These are phyloP conservation scores for Medauroidea extradentata DNA, from an alignment of 1,140 invertebrate species.

Conservation along the genomic window DNA sequence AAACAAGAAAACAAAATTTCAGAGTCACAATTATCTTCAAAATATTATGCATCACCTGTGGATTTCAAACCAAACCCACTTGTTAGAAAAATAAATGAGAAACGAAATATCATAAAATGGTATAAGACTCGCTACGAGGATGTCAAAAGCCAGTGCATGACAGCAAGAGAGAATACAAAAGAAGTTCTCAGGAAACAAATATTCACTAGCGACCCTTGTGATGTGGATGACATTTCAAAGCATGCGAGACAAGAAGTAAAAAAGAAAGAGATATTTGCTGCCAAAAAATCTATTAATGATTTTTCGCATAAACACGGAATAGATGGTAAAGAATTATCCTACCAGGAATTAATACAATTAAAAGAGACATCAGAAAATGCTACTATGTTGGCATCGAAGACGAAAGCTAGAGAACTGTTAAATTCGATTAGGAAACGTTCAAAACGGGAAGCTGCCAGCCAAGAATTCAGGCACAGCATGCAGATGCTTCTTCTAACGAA, in stretches of 20 bases:
- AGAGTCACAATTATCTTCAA: conserved; percentile 41
- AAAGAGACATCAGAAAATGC: not conserved
- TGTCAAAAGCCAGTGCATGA: conserved; percentile 35
- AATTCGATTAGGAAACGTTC: conserved; percentile 32
- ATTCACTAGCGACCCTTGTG: not conserved
- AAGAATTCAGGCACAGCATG: conserved; percentile 29
- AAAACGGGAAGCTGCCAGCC: conserved; percentile 18
- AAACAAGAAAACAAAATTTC: conserved; percentile 42
- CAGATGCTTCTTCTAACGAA: conserved; percentile 35
- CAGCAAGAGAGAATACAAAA: not conserved
- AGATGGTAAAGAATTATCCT: not conserved
- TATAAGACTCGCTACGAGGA: conserved; percentile 46
- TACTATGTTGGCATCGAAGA: conserved; percentile 21
- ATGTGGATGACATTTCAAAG: not conserved
- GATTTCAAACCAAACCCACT: conserved; percentile 29
- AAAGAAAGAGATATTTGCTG: not conserved
- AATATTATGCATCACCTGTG: conserved; percentile 33
- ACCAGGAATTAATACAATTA: not conserved
- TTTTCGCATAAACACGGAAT: not conserved
- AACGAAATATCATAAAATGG: conserved; percentile 49
- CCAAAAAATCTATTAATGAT: not conserved
- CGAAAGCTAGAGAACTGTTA: conserved; percentile 29
- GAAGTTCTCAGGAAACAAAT: not conserved
- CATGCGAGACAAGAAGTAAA: not conserved
- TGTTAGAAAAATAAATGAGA: conserved; percentile 43